These are phyloP conservation scores for Trachelus tabidus DNA, from an alignment of 2,888 invertebrate species.

Conservation along the genomic window DNA sequence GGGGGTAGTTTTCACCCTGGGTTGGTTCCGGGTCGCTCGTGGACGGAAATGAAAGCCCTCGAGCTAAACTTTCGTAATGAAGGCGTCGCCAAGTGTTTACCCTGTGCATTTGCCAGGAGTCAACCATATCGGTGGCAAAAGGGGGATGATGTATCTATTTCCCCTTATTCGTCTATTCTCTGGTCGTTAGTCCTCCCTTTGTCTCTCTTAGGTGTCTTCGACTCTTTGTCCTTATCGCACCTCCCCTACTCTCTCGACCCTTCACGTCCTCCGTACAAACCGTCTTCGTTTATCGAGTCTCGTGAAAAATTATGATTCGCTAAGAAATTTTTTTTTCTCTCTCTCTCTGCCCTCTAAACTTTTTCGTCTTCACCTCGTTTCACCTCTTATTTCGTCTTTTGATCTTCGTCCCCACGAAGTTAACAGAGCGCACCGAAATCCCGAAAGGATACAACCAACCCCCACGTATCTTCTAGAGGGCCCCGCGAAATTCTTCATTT, in stretches of 20 bases:
- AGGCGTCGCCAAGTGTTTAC: conserved; percentile 45
- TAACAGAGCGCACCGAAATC: not conserved
- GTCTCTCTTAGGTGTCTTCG: not conserved
- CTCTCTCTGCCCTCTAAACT: too few species aligned
- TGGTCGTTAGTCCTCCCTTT: conserved; percentile 3
- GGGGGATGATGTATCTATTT: conserved; percentile 27
- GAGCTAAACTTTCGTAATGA: conserved; percentile 46
- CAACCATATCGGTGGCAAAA: conserved; percentile 25
- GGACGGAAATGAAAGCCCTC: conserved; percentile 49
- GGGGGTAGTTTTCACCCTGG: conserved; percentile 13
- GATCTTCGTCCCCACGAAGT: too few species aligned
- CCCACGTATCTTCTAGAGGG: not conserved
- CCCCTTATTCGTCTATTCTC: conserved; percentile 8
- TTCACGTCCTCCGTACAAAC: too few species aligned
- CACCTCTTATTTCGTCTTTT: too few species aligned
- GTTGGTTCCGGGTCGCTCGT: conserved; percentile 36
- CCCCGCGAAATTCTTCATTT: not conserved
- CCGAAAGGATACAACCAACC: not conserved
- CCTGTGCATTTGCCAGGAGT: conserved; percentile 40
- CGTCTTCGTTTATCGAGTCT: too few species aligned
- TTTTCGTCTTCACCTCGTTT: too few species aligned
- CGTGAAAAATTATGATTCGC: too few species aligned
- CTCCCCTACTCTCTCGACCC: too few species aligned
- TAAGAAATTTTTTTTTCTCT: too few species aligned
- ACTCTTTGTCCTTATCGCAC: too few species aligned